Evolutionary conservation across 1,140 invertebrate genomes (phyloP).

Genomic region (Battus philenor): DNA sequence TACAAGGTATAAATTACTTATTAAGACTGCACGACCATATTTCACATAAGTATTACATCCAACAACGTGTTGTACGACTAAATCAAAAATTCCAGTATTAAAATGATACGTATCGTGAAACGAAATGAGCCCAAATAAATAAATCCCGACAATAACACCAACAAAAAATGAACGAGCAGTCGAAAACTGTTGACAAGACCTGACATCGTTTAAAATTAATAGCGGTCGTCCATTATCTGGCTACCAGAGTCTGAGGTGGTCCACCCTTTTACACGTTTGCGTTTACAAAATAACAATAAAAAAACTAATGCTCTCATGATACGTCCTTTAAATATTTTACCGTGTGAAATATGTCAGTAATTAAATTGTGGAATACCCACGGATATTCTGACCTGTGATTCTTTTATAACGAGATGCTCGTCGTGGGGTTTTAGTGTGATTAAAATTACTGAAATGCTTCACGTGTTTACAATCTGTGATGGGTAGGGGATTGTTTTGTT

Average conservation of each 20-base stretch:
- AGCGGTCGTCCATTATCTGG: conserved; percentile 50
- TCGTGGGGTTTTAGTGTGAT: conserved; percentile 19
- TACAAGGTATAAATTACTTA: no score
- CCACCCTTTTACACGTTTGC: conserved; percentile 42
- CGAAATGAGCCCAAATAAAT: conserved; percentile 34
- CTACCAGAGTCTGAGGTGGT: conserved; percentile 62
- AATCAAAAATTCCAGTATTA: no score
- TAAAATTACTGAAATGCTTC: conserved; percentile 11
- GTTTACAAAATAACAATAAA: conserved; percentile 37
- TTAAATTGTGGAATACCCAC: conserved; percentile 49
- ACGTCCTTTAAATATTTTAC: conserved; percentile 41
- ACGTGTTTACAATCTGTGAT: not conserved
- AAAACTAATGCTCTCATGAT: conserved; percentile 34
- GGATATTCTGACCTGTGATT: conserved; percentile 30
- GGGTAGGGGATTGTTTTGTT: conserved; percentile 6
- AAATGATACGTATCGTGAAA: no score
- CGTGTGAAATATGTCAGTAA: conserved; percentile 60
- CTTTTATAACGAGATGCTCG: conserved; percentile 32
- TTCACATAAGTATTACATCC: no score
- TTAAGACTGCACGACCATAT: no score
- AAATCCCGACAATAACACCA: conserved; percentile 52
- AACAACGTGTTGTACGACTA: no score
- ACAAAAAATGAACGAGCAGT: conserved; percentile 36
- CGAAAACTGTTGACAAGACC: conserved; percentile 61
- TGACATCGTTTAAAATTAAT: conserved; percentile 63